These are phyloP conservation scores for Acleris sparsana DNA, from an alignment of 2,888 invertebrate species.

Conservation along the genomic window DNA sequence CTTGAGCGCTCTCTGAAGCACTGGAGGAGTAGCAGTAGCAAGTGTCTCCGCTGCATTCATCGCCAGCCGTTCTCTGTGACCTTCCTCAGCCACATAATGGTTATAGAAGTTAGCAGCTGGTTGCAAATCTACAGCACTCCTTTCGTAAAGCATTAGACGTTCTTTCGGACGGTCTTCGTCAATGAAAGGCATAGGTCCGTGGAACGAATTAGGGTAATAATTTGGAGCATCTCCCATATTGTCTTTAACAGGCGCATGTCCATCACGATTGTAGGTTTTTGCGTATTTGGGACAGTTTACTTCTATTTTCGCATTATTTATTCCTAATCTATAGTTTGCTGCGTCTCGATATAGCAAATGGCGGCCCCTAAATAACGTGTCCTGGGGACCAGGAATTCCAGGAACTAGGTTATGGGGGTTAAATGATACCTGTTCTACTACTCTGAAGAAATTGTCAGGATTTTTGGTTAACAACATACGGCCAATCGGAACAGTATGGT, in stretches of 20 bases:
- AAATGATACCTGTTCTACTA: conserved; percentile 79
- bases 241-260: conserved; percentile 44
- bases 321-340: conserved; percentile 63
- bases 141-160: conserved; percentile 43
- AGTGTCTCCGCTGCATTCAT: conserved; percentile 42
- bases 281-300: conserved; percentile 48
- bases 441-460: conserved; percentile 75
- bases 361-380: conserved; percentile 78
- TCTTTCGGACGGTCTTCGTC: conserved; percentile 44
- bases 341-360: conserved; percentile 81
- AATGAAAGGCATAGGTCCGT: conserved; percentile 51
- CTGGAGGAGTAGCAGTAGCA: conserved; percentile 61
- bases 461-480: conserved; percentile 74
- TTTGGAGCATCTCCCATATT: conserved; percentile 50
- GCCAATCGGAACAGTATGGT: conserved; percentile 76
- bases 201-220: conserved; percentile 54
- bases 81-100: conserved; percentile 80
- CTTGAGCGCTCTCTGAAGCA: conserved; percentile 89
- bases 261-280: conserved; percentile 50
- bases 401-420: conserved; percentile 58
- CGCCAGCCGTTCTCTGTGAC: conserved; percentile 42
- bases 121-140: conserved; percentile 45
- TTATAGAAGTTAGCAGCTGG: conserved; percentile 90
- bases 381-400: conserved; percentile 79
- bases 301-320: conserved; percentile 49